Percentiles rank a stretch among this genome's conserved stretches.
phyloP scores from a whole-genome alignment of 2,113 vertebrate species.

The Ovibos moschatus region DNA sequence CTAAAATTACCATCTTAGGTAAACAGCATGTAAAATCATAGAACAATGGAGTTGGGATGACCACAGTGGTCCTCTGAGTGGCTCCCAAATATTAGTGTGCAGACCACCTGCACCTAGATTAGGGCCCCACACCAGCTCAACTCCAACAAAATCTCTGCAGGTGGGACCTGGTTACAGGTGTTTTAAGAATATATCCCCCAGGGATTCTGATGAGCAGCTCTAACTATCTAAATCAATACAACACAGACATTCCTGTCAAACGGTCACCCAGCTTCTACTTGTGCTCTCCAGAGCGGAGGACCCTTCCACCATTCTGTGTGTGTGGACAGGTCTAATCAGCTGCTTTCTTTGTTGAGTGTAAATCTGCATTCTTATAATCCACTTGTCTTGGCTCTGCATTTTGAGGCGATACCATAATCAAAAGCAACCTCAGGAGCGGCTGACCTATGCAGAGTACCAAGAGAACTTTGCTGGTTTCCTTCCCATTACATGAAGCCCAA shows the following conservation, averaged over 20 bases:
- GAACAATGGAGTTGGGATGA: background rate
- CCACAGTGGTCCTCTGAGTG: background rate
- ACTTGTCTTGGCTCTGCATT: background rate
- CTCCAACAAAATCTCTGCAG: background rate
- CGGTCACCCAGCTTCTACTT: background rate
- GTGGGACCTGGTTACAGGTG: background rate
- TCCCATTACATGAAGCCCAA: background rate
- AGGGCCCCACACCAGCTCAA: background rate
- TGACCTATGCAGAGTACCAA: background rate
- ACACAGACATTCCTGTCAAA: background rate
- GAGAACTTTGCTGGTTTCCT: background rate
- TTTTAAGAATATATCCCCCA: background rate
- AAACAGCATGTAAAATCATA: background rate
- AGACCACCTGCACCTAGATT: background rate
- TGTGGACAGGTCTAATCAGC: background rate
- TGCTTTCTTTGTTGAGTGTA: background rate
- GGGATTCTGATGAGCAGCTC: background rate
- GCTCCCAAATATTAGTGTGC: background rate
- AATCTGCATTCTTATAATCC: background rate
- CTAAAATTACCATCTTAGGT: background rate
- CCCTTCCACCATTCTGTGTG: too few relatives aligned
- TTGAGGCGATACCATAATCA: background rate
- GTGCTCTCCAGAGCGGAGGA: background rate
- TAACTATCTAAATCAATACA: background rate
- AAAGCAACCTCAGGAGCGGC: background rate